Base-by-base conservation (phyloP, 2,113 vertebrate species). In the Xenopus tropicalis region DNA sequence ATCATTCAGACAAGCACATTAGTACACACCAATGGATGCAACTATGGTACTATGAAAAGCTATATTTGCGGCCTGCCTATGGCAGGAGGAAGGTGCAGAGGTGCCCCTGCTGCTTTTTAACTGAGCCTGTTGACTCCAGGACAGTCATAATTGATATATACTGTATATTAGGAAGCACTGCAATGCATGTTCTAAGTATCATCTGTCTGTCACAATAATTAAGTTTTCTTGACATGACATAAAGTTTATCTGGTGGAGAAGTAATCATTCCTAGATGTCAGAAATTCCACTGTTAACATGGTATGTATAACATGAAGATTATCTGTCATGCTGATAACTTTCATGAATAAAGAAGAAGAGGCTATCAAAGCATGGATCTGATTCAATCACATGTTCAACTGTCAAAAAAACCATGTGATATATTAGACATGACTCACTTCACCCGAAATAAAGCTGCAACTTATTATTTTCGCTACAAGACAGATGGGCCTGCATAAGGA, bases 201-300 rank as follows among this genome's bases (percentile, higher is more conserved):
- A 25, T 14, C 46, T 29, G 23, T 74, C 56, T 61, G 59, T 67
- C 54, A 37, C 43, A 17, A 74, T 16, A 74, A 74, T 61, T 61
- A 52, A 37, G 29, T 56, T 69, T 74, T 29, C 65, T 51, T 74
- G 43, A 51, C 19, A 23, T 37, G 23, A 69, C 65, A 74, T 68
- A 61, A 74, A 25, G n/a, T 46, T 22, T 69, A 75, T 61, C 23
- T 14, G 43, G 72, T 42, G n/a, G 21, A 52, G 16, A 21, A n/a
- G 22, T 68, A 75, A 68, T 68, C 65, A 74, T 74, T 74, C 64
- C 66, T 74, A 69, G 58, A 69, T 43, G 58, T 22, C 20, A 68
- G 37, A 52, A 62, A 67, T 61, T 54, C 64, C 43, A 62, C 65
- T 61, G 72, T 75, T 69, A 58, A 48, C 61, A 52, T 61, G 64